Percentiles rank a stretch among this genome's conserved stretches.
Evolutionary conservation across 2,888 invertebrate species (phyloP).

Genomic region (Drosophila seclusa): DNA sequence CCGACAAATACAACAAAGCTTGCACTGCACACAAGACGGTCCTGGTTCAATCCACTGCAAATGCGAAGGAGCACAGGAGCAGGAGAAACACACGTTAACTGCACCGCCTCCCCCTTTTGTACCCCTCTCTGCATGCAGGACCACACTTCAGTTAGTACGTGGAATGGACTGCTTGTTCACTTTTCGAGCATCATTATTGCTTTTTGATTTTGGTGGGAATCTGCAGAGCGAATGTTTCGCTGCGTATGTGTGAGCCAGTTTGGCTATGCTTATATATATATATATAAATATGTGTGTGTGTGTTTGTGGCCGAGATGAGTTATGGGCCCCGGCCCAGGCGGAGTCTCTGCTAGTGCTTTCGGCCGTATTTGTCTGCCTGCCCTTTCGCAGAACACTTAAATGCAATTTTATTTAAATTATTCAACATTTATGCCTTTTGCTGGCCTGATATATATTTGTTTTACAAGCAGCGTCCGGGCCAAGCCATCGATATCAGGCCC

Average conservation of each 20-base stretch:
- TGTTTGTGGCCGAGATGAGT: slow-evolving; percentile 53
- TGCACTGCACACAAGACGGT: slow-evolving; percentile 26
- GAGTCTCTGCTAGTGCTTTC: slow-evolving; percentile 13
- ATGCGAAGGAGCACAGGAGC: neutral
- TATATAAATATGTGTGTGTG: neutral
- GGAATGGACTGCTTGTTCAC: slow-evolving; percentile 51
- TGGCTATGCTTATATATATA: neutral
- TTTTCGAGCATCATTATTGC: slow-evolving; percentile 77
- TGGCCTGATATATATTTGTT: slow-evolving; percentile 62
- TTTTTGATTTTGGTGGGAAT: slow-evolving; percentile 78
- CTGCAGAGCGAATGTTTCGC: slow-evolving; percentile 48
- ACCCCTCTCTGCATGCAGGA: neutral
- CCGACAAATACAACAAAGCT: slow-evolving; percentile 69
- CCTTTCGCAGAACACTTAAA: slow-evolving; percentile 67
- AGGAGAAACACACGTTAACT: slow-evolving; percentile 13
- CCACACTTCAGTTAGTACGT: slow-evolving; percentile 12
- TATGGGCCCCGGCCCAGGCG: slow-evolving; percentile 46
- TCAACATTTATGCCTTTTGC: slow-evolving; percentile 68
- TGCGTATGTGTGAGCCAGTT: neutral
- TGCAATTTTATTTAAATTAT: slow-evolving; percentile 79
- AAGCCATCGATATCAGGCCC: slow-evolving; percentile 10
- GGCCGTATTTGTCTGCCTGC: slow-evolving; percentile 15
- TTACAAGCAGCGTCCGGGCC: slow-evolving; percentile 39
- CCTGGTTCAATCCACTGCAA: slow-evolving; percentile 16
- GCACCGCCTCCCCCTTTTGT: neutral